These are phyloP conservation scores for Pygoscelis adeliae DNA, from an alignment of 2,113 vertebrate species.

Conservation along the genomic window DNA sequence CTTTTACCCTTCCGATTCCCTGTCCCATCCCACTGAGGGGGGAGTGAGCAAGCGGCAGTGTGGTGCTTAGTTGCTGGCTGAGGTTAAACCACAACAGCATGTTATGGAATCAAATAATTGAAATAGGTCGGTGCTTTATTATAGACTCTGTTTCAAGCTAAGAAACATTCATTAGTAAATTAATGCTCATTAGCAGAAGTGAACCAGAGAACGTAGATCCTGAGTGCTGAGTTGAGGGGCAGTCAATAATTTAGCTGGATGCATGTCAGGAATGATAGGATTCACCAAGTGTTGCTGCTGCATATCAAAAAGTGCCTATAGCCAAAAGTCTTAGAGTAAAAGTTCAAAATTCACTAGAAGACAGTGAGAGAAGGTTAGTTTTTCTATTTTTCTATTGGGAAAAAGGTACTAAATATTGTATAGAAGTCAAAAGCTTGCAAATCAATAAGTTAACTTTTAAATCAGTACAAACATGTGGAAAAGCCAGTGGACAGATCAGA, in stretches of 20 bases:
- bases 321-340: not conserved
- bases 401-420: not conserved
- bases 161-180: not conserved
- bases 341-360: not conserved
- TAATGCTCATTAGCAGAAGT: not conserved
- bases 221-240: not conserved
- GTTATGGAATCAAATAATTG: not conserved
- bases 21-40: too few relatives aligned
- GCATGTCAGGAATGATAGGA: not conserved
- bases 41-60: too few relatives aligned
- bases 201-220: not conserved
- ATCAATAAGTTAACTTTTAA: not conserved
- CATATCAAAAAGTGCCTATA: not conserved
- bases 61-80: too few relatives aligned
- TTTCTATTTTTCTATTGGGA: not conserved
- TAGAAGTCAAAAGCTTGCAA: not conserved
- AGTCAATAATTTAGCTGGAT: not conserved
- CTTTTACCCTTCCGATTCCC: too few relatives aligned
- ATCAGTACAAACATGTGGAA: not conserved
- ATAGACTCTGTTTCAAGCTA: not conserved
- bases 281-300: not conserved
- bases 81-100: too few relatives aligned
- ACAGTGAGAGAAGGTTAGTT: not conserved
- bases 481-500: not conserved
- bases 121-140: not conserved